Conservation (phyloP, 2,888 invertebrate species). For the Timandra comae region DNA sequence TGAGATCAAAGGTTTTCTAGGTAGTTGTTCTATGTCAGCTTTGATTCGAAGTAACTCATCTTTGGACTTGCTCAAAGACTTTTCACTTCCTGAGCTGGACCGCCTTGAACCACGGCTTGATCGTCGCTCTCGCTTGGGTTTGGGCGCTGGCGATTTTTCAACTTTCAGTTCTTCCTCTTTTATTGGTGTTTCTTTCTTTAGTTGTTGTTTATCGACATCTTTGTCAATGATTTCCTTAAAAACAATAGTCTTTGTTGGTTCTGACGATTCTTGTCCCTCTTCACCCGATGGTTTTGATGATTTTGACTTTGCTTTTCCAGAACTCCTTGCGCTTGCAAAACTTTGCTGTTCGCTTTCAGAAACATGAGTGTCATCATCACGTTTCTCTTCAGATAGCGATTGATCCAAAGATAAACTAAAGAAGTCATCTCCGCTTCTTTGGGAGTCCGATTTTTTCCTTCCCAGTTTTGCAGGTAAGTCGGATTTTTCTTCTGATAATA, state of each 20-base stretch:
- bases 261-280: conserved; percentile 50
- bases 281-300: conserved; percentile 45
- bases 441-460: conserved; percentile 81
- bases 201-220: conserved; percentile 29
- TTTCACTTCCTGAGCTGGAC: conserved; percentile 69
- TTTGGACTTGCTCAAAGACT: conserved; percentile 51
- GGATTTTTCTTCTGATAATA: conserved; percentile 70
- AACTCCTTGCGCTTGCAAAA: conserved; percentile 81
- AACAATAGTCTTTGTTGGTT: conserved; percentile 43
- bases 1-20: conserved; percentile 23
- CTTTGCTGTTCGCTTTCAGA: conserved; percentile 80
- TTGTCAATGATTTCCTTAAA: conserved; percentile 43
- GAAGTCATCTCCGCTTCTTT: conserved; percentile 78
- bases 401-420: conserved; percentile 79
- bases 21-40: conserved; percentile 14
- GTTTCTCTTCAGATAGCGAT: conserved; percentile 78
- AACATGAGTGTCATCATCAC: conserved; percentile 76
- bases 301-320: conserved; percentile 60
- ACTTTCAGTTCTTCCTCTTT: not conserved
- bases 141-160: conserved; percentile 20
- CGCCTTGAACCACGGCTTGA: conserved; percentile 61
- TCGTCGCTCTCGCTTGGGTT: conserved; percentile 50
- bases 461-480: conserved; percentile 76
- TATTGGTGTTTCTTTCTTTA: conserved; percentile 19
- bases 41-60: conserved; percentile 43